Conservation (phyloP, 2,797 vertebrate genomes). For the Mastacembelus armatus region DNA sequence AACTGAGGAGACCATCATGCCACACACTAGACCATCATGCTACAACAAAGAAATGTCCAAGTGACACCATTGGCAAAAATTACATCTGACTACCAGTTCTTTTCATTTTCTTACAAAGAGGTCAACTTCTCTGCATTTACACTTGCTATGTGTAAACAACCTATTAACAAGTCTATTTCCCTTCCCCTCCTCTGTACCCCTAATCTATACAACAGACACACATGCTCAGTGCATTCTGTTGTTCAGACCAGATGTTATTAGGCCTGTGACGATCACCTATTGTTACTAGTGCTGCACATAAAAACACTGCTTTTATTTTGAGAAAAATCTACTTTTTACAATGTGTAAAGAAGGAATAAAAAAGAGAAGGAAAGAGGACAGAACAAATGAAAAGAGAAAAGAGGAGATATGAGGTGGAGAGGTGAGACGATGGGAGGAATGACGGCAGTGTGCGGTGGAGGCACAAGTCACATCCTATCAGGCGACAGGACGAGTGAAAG, state of each 20-base stretch:
- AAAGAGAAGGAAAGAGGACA: constrained; percentile 13
- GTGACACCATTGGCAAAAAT: constrained; percentile 1
- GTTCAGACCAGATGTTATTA: not conserved
- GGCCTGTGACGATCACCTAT: not conserved
- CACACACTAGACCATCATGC: not conserved
- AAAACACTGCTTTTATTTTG: not conserved
- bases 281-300: not conserved
- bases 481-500: constrained; percentile 89
- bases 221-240: not conserved
- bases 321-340: constrained; percentile 10
- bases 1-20: not conserved
- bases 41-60: not conserved
- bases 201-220: too few relatives aligned
- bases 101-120: too few relatives aligned
- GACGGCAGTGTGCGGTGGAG: constrained; percentile 83
- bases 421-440: constrained; percentile 76
- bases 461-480: constrained; percentile 94
- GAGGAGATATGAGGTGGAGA: constrained; percentile 42
- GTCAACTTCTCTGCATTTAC: not conserved
- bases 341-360: constrained; percentile 9
- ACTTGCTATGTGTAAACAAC: not conserved
- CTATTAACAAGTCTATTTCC: not conserved
- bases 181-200: not conserved
- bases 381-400: constrained; percentile 52
- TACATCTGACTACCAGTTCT: not conserved